phyloP scores from a whole-genome alignment of 2,113 vertebrate genomes.

The Solea senegalensis region DNA sequence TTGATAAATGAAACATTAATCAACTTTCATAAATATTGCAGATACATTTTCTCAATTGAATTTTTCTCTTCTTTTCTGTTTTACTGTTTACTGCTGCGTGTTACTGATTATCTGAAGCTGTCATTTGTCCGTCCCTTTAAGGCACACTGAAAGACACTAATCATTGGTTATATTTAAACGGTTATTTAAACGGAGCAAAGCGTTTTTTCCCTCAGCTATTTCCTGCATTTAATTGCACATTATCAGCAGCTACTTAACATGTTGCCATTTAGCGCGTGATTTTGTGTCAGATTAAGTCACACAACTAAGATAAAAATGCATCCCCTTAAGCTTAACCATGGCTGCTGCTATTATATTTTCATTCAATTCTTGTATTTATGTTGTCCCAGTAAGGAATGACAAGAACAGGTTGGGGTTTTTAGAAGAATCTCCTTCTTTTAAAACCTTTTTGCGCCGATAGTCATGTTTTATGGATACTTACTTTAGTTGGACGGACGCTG shows the following conservation, averaged over 20 bases:
- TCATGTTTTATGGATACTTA: slow-evolving; percentile 52
- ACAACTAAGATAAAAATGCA: slow-evolving; percentile 4
- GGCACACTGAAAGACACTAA: background rate
- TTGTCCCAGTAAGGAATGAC: slow-evolving; percentile 24
- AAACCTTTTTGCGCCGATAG: slow-evolving; percentile 33
- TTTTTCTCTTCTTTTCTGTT: background rate
- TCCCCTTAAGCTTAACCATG: slow-evolving; percentile 17
- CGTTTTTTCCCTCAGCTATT: slow-evolving; percentile 37
- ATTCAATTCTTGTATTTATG: slow-evolving; percentile 7
- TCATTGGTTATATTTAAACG: background rate
- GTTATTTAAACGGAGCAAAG: background rate
- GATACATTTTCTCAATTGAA: background rate
- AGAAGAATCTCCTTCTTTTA: slow-evolving; percentile 29
- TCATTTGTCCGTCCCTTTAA: background rate
- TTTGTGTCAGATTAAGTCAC: slow-evolving; percentile 4
- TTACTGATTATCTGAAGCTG: background rate
- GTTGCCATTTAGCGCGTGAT: slow-evolving; percentile 22
- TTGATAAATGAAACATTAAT: background rate
- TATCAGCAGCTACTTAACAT: slow-evolving; percentile 14
- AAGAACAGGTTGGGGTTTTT: slow-evolving; percentile 12
- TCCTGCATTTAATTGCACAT: slow-evolving; percentile 1
- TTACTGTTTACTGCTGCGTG: background rate
- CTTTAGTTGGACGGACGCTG: slow-evolving; percentile 31
- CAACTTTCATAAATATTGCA: background rate
- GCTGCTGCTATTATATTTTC: slow-evolving; percentile 13